Conservation (phyloP, 2,888 invertebrate species). For the Clunio marinus region DNA sequence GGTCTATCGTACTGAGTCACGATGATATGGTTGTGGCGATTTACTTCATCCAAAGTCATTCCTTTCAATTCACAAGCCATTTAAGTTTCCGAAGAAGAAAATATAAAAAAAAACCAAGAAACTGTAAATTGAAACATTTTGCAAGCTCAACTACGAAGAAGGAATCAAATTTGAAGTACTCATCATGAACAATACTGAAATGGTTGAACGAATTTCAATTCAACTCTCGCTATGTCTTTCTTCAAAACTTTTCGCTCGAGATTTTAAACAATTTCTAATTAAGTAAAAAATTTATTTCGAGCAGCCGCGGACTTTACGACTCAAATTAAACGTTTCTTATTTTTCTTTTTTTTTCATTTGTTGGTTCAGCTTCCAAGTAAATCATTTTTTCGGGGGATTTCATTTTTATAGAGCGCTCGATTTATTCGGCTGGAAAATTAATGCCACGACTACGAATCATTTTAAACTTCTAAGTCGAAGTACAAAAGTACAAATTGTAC, state of each 20-base stretch:
- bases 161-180: conserved; percentile 5
- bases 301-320: not conserved
- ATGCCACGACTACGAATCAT: not conserved
- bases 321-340: not conserved
- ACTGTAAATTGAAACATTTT: conserved; percentile 19
- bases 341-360: not conserved
- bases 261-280: conserved; percentile 23
- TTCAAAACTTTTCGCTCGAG: not conserved
- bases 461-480: not conserved
- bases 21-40: no score
- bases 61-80: not conserved
- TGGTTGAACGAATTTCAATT: conserved; percentile 30
- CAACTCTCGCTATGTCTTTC: not conserved
- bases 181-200: conserved; percentile 8
- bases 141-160: not conserved
- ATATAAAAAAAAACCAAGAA: not conserved
- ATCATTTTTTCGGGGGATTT: not conserved
- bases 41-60: no score
- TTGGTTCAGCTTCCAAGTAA: not conserved
- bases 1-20: no score
- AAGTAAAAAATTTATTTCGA: not conserved
- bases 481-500: no score
- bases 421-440: not conserved
- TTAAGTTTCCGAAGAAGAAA: not conserved
- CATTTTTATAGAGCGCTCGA: not conserved